Conservation (phyloP, 1,140 invertebrate species). For the Formica selysi region DNA sequence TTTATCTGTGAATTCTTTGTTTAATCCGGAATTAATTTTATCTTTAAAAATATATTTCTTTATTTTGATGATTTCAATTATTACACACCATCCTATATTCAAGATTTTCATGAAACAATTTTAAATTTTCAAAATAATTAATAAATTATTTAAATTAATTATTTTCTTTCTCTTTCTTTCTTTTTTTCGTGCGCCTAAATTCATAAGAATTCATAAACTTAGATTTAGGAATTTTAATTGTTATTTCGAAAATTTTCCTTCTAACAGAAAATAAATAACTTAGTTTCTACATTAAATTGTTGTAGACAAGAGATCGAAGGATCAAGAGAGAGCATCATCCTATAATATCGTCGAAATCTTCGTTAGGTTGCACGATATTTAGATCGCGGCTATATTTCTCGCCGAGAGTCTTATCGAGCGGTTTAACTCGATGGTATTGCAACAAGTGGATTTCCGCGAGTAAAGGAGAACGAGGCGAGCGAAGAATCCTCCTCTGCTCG, state of each 20-base stretch:
- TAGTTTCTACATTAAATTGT: neutral
- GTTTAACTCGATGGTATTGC: neutral
- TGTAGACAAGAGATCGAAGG: neutral
- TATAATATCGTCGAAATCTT: neutral
- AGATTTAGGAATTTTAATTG: neutral
- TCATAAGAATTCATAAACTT: neutral
- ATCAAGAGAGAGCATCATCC: neutral
- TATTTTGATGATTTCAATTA: neutral
- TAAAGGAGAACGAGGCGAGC: conserved; percentile 17
- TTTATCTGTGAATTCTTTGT: neutral
- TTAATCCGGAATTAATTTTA: neutral
- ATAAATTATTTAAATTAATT: conserved; percentile 17
- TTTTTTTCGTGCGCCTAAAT: no score
- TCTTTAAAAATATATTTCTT: neutral
- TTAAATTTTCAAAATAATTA: neutral
- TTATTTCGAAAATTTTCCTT: neutral
- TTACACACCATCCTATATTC: neutral
- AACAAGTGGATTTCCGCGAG: neutral
- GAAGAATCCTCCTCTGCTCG: conserved; percentile 27
- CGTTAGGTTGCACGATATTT: neutral
- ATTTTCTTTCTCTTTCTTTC: conserved; percentile 6
- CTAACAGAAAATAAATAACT: neutral
- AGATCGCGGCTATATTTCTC: neutral
- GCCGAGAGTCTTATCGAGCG: neutral
- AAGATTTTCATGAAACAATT: neutral